A percentile compares a stretch with the other conserved stretches of the same genome.
Conservation (phyloP, 1,140 invertebrate species). For the Aphelinus certus region DNA sequence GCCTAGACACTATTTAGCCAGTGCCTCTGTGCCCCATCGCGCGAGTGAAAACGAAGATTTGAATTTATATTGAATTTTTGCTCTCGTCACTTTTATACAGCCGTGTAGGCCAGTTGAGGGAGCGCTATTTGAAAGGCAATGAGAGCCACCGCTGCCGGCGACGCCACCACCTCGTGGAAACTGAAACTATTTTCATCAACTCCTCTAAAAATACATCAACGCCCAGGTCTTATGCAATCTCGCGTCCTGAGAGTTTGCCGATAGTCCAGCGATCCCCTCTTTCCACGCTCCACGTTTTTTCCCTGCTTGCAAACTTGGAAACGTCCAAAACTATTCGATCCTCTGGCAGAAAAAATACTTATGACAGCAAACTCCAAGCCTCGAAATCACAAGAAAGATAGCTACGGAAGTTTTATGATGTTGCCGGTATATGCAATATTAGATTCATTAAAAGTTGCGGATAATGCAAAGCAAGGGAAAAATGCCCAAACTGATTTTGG, state of each 20-base stretch:
- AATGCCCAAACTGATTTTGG: too few species aligned
- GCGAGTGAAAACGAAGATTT: slow-evolving; percentile 3
- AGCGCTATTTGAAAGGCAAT: slow-evolving; percentile 34
- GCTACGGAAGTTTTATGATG: too few species aligned
- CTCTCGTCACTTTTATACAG: slow-evolving; percentile 4
- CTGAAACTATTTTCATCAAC: slow-evolving; percentile 35
- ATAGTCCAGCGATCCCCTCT: background rate
- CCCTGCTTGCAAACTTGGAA: too few species aligned
- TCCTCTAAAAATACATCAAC: slow-evolving; percentile 26
- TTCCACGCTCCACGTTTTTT: too few species aligned
- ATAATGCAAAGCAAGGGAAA: too few species aligned
- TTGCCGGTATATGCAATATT: too few species aligned
- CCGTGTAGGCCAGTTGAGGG: background rate
- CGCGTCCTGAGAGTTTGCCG: background rate
- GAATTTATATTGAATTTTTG: slow-evolving; percentile 32
- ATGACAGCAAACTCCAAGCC: too few species aligned
- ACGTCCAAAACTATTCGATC: too few species aligned
- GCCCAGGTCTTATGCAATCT: slow-evolving; percentile 20
- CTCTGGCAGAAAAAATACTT: too few species aligned
- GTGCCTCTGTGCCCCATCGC: background rate
- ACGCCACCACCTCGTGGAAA: slow-evolving; percentile 15
- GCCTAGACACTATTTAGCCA: background rate
- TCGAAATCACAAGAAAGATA: too few species aligned
- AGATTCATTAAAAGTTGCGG: too few species aligned
- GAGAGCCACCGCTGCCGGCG: background rate